Evolutionary conservation across 2,797 vertebrate genomes (phyloP).

Genomic region (Amblyraja radiata): DNA sequence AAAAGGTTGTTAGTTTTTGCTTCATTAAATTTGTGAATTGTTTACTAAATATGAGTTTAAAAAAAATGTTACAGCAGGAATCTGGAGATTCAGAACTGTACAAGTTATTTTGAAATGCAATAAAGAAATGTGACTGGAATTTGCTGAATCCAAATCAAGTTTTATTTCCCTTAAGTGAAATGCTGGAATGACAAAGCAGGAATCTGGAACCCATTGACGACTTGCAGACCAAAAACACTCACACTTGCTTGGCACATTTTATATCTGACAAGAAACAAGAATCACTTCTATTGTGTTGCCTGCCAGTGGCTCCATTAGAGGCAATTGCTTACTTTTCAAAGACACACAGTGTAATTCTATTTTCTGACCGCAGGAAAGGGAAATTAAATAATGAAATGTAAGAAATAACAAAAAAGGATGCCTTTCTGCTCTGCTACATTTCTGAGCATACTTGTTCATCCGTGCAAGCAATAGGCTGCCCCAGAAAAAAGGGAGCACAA

Average conservation of each 20-base stretch:
- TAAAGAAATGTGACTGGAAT: neutral
- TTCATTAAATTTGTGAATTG: neutral
- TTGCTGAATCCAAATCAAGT: conserved; percentile 71
- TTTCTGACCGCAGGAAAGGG: conserved; percentile 73
- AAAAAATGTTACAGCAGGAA: neutral
- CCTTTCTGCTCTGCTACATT: conserved; percentile 80
- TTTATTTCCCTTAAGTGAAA: conserved; percentile 60
- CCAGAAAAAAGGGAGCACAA: conserved; percentile 56
- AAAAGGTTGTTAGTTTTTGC: neutral
- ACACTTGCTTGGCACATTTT: conserved; percentile 62
- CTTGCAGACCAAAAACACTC: conserved; percentile 62
- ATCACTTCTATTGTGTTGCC: conserved; percentile 60
- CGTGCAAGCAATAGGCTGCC: conserved; percentile 56
- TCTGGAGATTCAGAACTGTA: neutral
- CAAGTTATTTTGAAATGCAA: neutral
- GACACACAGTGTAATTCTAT: conserved; percentile 73
- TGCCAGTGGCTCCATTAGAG: conserved; percentile 71
- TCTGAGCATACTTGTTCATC: conserved; percentile 70
- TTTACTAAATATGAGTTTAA: neutral
- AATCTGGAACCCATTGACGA: conserved; percentile 66
- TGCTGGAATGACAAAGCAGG: conserved; percentile 65
- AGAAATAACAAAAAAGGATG: conserved; percentile 68
- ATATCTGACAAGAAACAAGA: conserved; percentile 75
- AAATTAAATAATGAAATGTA: conserved; percentile 95
- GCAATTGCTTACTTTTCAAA: conserved; percentile 69